A percentile compares a stretch with the other conserved stretches of the same genome.
phyloP scores from a whole-genome alignment of 1,140 invertebrate genomes.

The Drosophila nebulosa region DNA sequence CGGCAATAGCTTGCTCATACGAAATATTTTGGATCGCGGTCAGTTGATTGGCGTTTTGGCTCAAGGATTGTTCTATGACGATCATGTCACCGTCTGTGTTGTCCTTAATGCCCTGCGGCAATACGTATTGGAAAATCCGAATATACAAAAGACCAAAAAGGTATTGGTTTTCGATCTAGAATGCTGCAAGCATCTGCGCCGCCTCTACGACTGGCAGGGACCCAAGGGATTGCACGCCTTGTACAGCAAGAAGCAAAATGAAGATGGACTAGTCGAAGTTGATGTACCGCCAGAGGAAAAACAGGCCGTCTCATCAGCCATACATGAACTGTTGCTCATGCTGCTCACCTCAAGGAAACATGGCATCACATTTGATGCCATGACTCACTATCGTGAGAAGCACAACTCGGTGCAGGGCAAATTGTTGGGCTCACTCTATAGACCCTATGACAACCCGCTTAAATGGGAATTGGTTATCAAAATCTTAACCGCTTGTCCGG shows the following conservation, averaged over 20 bases:
- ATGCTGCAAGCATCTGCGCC: conserved; percentile 85
- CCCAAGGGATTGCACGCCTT: conserved; percentile 76
- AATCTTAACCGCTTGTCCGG: conserved; percentile 87
- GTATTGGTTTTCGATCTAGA: conserved; percentile 86
- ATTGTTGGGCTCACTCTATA: conserved; percentile 45
- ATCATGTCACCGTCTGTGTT: conserved; percentile 84
- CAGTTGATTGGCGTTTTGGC: conserved; percentile 85
- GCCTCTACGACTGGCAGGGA: conserved; percentile 89
- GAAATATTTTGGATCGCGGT: conserved; percentile 86
- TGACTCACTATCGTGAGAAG: conserved; percentile 61
- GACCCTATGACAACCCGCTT: conserved; percentile 81
- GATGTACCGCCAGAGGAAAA: conserved; percentile 81
- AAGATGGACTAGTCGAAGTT: conserved; percentile 16
- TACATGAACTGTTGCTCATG: conserved; percentile 86
- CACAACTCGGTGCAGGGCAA: conserved; percentile 69
- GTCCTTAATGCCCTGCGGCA: conserved; percentile 86
- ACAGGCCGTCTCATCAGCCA: conserved; percentile 83
- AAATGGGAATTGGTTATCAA: conserved; percentile 85
- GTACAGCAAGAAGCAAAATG: not conserved
- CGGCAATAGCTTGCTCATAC: conserved; percentile 84
- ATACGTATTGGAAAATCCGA: conserved; percentile 85
- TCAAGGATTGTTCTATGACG: conserved; percentile 86
- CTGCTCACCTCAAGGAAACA: conserved; percentile 87
- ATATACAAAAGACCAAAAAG: conserved; percentile 88
- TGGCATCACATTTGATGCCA: conserved; percentile 82